A percentile compares a stretch with the other conserved stretches of the same genome.
These are phyloP conservation scores for Lithobius niger DNA, from an alignment of 1,140 invertebrate genomes.

Conservation along the genomic window DNA sequence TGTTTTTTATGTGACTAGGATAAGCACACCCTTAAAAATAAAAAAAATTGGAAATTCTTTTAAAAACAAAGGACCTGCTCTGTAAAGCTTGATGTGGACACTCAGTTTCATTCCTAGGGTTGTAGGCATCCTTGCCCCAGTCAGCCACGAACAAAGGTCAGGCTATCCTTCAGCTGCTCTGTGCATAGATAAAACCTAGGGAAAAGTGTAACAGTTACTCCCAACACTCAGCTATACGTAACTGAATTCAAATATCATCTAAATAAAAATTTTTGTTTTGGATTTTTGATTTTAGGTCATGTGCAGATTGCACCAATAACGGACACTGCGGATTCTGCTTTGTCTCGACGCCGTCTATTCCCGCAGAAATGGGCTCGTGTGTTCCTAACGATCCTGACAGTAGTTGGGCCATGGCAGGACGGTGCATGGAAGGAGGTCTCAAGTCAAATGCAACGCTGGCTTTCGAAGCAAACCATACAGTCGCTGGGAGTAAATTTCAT, in stretches of 20 bases:
- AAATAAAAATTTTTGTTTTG: not conserved
- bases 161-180: not conserved
- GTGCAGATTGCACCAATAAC: conserved; percentile 32
- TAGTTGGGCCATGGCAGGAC: conserved; percentile 4
- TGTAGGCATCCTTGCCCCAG: not conserved
- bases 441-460: conserved; percentile 22
- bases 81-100: no score
- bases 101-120: no score
- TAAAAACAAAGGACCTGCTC: no score
- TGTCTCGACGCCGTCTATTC: no score
- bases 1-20: no score
- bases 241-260: not conserved
- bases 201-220: no score
- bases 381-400: not conserved
- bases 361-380: conserved; percentile 16
- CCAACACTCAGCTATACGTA: no score
- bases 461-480: no score
- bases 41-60: no score
- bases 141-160: not conserved
- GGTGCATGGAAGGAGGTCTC: conserved; percentile 12
- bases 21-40: no score
- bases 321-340: conserved; percentile 39
- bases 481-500: no score
- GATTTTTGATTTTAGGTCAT: conserved; percentile 26
- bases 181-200: not conserved